Evolutionary conservation across 2,888 invertebrate species (phyloP), one percentile per base, ranked within the genome.

Genomic region (Adelognathus sp.): DNA sequence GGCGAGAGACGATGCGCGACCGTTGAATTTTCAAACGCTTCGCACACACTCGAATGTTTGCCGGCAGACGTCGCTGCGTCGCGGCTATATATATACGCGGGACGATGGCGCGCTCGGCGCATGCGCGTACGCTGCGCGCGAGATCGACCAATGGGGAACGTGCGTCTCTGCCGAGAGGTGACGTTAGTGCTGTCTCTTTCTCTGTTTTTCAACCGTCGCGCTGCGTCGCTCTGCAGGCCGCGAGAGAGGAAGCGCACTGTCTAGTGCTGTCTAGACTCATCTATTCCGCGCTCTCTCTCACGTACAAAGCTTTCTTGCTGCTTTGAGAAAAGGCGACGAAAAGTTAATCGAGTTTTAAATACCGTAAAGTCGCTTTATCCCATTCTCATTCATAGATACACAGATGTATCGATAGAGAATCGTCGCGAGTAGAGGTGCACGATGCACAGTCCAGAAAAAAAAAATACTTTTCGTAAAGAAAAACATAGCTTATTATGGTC

Each of bases 11-110:
- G 11, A 50, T 36, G 21, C 54, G 71, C 71, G 79, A 67, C 75
- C 79, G 75, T 79, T 79, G 16, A 67, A 50, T 75, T n/a, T n/a
- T 79, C 46, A 67, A 79, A 75, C 60, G 27, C 16, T 16, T 33
- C 9, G 31, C n/a, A n/a, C n/a, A n/a, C n/a, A 52, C 39, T 69
- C 7, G 16, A 39, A 69, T 67, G 41, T 67, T 60, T 61, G 16
- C 39, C 61, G 9, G 31, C 41, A 64, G 63, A 64, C 63, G 63
- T 33, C 63, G 63, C 63, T 64, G 46, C 63, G 46, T n/a, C 18
- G n/a, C n/a, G n/a, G n/a, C 29, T 46, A 46, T 66, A n/a, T 50
- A 66, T 27, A 24, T 36, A 11, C 11, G 9, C 9, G n/a, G 7
- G 9, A 36, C n/a, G n/a, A 36, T 36, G 36, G 36, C 36, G 9